phyloP scores from a whole-genome alignment of 2,888 invertebrate species.

The Drosophila mulleri region DNA sequence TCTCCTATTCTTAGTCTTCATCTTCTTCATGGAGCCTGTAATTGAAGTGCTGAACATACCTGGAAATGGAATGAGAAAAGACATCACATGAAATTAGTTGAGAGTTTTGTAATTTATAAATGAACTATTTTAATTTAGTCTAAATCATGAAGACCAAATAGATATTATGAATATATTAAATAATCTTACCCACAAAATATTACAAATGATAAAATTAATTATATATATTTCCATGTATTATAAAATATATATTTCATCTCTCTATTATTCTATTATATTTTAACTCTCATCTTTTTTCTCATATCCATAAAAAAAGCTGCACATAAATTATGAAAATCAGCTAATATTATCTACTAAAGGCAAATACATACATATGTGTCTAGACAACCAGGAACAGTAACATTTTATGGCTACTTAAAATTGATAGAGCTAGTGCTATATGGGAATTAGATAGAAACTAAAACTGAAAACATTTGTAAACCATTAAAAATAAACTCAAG shows the following conservation, averaged over 20 bases:
- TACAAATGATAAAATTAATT: too few relatives aligned
- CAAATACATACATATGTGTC: neutral
- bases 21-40: neutral
- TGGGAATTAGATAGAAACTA: neutral
- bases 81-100: neutral
- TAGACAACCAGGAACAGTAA: neutral
- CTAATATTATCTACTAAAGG: neutral
- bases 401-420: neutral
- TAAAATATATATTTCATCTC: too few relatives aligned
- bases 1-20: neutral
- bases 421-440: neutral
- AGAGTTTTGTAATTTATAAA: neutral
- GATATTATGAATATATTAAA: too few relatives aligned
- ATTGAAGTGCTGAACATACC: conserved; percentile 38
- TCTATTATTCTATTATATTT: neutral
- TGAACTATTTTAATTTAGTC: too few relatives aligned
- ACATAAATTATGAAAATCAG: neutral
- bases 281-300: neutral
- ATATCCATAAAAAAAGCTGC: neutral
- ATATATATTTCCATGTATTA: too few relatives aligned
- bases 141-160: neutral
- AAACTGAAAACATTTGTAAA: neutral
- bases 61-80: conserved; percentile 28
- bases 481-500: neutral
- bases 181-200: too few relatives aligned